phyloP scores from a whole-genome alignment of 2,797 vertebrate genomes.

The Myioborus miniatus region DNA sequence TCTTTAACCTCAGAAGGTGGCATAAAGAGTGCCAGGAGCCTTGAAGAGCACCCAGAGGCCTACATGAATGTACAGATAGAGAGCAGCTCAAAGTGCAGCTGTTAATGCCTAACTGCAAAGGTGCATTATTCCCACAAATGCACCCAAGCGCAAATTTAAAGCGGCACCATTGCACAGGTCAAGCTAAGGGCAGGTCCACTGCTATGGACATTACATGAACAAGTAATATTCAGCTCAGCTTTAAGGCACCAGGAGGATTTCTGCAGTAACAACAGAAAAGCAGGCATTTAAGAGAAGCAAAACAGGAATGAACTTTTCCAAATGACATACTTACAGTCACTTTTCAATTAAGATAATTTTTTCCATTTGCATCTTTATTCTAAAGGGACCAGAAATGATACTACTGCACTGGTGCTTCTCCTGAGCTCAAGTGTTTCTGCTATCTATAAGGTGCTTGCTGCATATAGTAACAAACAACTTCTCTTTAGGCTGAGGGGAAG shows the following conservation, averaged over 20 bases:
- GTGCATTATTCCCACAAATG: background rate
- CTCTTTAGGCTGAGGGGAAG: background rate
- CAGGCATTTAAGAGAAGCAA: background rate
- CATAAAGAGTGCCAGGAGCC: background rate
- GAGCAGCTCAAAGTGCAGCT: background rate
- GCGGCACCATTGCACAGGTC: background rate
- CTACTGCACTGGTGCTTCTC: background rate
- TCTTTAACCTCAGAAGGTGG: background rate
- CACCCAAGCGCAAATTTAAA: background rate
- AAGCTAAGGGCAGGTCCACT: background rate
- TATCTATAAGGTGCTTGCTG: background rate
- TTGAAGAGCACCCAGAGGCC: background rate
- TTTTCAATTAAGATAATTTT: background rate
- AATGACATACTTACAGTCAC: background rate
- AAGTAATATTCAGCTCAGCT: background rate
- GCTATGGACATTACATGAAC: background rate
- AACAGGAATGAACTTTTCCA: background rate
- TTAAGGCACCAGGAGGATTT: background rate
- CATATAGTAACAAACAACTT: background rate
- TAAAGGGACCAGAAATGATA: background rate
- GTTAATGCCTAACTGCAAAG: conserved; percentile 40
- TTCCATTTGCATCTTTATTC: background rate
- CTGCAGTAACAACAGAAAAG: background rate
- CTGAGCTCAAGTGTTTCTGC: background rate
- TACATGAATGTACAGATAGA: background rate